Evolutionary conservation across 2,113 vertebrate species (phyloP).

Genomic region (Phalacrocorax carbo): DNA sequence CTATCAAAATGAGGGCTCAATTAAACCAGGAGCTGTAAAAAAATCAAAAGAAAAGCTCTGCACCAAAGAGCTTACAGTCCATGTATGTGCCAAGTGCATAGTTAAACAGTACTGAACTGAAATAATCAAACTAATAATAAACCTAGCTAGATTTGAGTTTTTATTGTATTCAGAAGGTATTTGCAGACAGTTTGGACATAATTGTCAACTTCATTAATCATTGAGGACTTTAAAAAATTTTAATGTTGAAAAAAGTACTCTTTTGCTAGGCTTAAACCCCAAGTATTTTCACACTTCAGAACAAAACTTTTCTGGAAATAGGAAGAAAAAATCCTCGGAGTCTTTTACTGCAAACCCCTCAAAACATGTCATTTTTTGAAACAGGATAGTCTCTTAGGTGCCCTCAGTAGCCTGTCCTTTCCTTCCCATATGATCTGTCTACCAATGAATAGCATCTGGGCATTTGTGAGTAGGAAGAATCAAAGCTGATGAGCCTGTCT

Average conservation of each 20-base stretch:
- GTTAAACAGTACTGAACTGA: background rate
- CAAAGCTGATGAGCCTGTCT: background rate
- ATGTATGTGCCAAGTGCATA: background rate
- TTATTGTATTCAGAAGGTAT: background rate
- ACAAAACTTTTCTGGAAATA: background rate
- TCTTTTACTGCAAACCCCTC: background rate
- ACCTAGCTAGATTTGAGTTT: background rate
- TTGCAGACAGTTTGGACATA: background rate
- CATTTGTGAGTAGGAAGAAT: background rate
- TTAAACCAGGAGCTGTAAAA: background rate
- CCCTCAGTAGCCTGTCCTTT: background rate
- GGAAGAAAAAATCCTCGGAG: background rate
- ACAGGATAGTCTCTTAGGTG: background rate
- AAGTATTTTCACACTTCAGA: background rate
- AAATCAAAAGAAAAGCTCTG: background rate
- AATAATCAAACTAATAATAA: constrained; percentile 40
- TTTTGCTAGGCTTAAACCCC: background rate
- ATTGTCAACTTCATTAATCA: background rate
- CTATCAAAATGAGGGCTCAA: background rate
- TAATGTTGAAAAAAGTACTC: background rate
- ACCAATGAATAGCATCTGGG: background rate
- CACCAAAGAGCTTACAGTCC: background rate
- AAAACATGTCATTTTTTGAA: background rate
- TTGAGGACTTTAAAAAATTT: background rate
- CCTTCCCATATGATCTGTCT: background rate